Evolutionary conservation across 2,888 invertebrate genomes (phyloP), one percentile per base, ranked within the genome.

Genomic region (Ctenicera cuprea): DNA sequence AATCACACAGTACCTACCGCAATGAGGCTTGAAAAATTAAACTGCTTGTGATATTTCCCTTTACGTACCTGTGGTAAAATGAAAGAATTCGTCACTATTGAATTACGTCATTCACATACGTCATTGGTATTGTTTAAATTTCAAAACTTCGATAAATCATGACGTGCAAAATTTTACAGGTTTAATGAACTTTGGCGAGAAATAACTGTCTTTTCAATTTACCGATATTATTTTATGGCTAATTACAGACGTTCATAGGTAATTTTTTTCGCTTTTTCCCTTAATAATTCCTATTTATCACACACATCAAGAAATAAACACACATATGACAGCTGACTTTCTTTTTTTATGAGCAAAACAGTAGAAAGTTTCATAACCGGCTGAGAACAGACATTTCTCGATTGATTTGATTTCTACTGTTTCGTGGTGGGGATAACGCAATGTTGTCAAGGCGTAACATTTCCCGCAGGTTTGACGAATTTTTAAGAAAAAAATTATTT

Each of bases 71-170:
- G 66, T 62, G 41, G 41, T 68, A 45, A 76, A 71, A 48, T 54
- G 45, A 12, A 59, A 26, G 38, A 61, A 33, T 26, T 61, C 76
- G 76, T 76, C 74, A 74, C 65, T 67, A 37, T 16, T 61, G 63
- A 59, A 48, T 68, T 69, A 77, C 77, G 76, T 76, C 75, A 76
- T 62, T 70, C 18, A 45, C 59, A 30, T 57, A 72, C 76, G 76
- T 76, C 74, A 74, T 61, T 18, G 33, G 63, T 68, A 65, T 62
- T 71, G 76, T 76, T 76, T 70, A 66, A 61, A 68, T 73, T 65
- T 73, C 64, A 62, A 73, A 70, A 66, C 54, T 69, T 37, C 45
- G 61, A 66, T 61, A 65, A 63, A 61, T 45, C 45, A 45, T 75
- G 68, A 71, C 71, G 75, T 73, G 48, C 62, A 54, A 26, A 26